Percentiles rank a stretch among this genome's conserved stretches.
Evolutionary conservation across 2,888 invertebrate genomes (phyloP).

Genomic region (Periphyllus acericola): DNA sequence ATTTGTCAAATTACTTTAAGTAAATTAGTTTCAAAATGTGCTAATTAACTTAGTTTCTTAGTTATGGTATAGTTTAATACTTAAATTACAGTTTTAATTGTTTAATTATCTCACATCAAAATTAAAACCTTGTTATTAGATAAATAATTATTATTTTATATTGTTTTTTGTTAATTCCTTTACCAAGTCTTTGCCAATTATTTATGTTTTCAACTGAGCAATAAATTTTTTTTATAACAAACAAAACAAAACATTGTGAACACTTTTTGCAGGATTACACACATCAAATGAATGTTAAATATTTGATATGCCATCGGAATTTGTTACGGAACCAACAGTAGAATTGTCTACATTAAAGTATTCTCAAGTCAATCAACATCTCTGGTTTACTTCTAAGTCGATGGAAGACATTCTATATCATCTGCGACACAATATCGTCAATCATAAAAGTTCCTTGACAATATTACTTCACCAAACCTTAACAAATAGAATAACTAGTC

Average conservation of each 20-base stretch:
- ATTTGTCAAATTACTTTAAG: constrained; percentile 54
- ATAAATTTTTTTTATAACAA: constrained; percentile 19
- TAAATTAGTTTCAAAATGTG: neutral
- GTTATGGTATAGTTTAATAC: constrained; percentile 7
- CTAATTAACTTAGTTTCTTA: neutral
- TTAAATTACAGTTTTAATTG: neutral
- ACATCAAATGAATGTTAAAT: constrained; percentile 55
- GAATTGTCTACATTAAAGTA: constrained; percentile 47
- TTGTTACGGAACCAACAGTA: constrained; percentile 48
- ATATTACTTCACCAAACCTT: constrained; percentile 32
- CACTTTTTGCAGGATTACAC: constrained; percentile 54
- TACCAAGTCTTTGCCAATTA: constrained; percentile 57
- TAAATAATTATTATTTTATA: constrained; percentile 18
- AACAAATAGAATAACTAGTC: constrained; percentile 46
- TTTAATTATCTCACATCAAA: constrained; percentile 4
- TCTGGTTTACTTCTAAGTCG: constrained; percentile 46
- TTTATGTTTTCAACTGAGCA: constrained; percentile 32
- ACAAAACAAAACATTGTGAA: constrained; percentile 54
- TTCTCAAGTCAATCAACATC: constrained; percentile 44
- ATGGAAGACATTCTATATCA: constrained; percentile 54
- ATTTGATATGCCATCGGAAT: constrained; percentile 59
- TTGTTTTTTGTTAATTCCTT: constrained; percentile 10
- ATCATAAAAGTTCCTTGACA: constrained; percentile 37
- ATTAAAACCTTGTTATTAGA: neutral
- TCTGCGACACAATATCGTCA: constrained; percentile 38